Base-by-base conservation (phyloP, 2,888 invertebrate species). In the Pristionchus maxplancki region DNA sequence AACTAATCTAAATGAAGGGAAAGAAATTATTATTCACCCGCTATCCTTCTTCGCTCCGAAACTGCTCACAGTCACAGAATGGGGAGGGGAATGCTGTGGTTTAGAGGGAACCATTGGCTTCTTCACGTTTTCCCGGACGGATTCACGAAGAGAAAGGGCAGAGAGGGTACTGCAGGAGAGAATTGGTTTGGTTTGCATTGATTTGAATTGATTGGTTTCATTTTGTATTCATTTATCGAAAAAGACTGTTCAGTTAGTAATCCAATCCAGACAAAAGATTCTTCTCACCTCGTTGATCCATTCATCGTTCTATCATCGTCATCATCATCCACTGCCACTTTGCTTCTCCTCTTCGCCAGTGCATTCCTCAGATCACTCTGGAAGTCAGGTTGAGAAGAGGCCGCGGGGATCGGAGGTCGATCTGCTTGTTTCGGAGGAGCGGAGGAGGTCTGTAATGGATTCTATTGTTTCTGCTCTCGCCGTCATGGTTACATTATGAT, bases 41-140 rank as follows among this genome's bases (percentile, higher is more conserved):
- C 94, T 94, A 88, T 94, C 94, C 89, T 94, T 94, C 89, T 94
- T 94, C 62, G 91, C 90, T n/a, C 91, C 93, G 78, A 94, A 92
- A n/a, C 91, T 90, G 40, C 31, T 34, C 17, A 40, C 48, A 31
- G 48, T 71, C 24, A 87, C 58, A 15, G 78, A 37, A 28, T 78
- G 92, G 28, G 93, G 93, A 15, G 93, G 93, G 6, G 92, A 93
- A 89, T 93, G 93, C 89, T 92, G 92, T 37, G 89, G 85, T 34
- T 88, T 62, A 13, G 88, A 84, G 8, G 89, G 81, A 62, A 71
- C 58, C 20, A 88, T 84, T n/a, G 88, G 84, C 64, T 37, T 89
- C 64, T 91, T 90, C 71, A 94, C 94, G 85, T 92, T 93, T 82
- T 94, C 93, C n/a, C 93, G 88, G 20, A 95, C 94, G 13, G 94